These are phyloP conservation scores for Danio kyathit DNA, from an alignment of 2,797 vertebrate species.

Conservation along the genomic window DNA sequence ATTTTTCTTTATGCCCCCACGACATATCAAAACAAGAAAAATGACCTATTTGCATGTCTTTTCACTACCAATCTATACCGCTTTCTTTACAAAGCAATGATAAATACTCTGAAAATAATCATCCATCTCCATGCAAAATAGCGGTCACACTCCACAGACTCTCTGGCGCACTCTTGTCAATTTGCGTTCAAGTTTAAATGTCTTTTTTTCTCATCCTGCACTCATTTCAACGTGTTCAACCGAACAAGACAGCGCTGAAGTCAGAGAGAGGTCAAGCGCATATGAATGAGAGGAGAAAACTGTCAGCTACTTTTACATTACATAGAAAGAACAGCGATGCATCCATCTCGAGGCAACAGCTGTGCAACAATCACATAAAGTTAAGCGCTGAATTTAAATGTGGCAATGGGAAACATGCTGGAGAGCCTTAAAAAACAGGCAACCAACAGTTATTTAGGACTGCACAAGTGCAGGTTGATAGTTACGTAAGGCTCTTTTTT, in stretches of 20 bases:
- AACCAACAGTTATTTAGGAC: not conserved
- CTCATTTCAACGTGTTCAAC: slow-evolving; percentile 50
- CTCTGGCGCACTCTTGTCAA: slow-evolving; percentile 18
- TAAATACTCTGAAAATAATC: slow-evolving; percentile 36
- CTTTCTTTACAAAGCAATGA: slow-evolving; percentile 45
- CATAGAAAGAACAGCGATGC: slow-evolving; percentile 54
- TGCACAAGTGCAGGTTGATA: not conserved
- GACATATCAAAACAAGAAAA: slow-evolving; percentile 13
- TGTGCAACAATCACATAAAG: slow-evolving; percentile 57
- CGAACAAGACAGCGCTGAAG: slow-evolving; percentile 55
- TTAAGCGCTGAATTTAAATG: slow-evolving; percentile 56
- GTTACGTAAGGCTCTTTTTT: slow-evolving; percentile 18
- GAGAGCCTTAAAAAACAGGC: slow-evolving; percentile 11
- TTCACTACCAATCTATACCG: not conserved
- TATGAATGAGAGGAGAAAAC: slow-evolving; percentile 45
- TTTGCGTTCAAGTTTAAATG: slow-evolving; percentile 41
- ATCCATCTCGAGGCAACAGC: slow-evolving; percentile 62
- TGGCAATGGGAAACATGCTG: slow-evolving; percentile 3
- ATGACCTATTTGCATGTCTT: slow-evolving; percentile 23
- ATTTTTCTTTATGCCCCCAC: not conserved
- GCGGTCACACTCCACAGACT: slow-evolving; percentile 34
- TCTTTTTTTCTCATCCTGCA: slow-evolving; percentile 39
- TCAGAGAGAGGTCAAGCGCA: slow-evolving; percentile 67
- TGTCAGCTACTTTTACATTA: slow-evolving; percentile 57
- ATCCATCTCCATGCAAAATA: slow-evolving; percentile 45